These are phyloP conservation scores for Oceanodroma tethys DNA, from an alignment of 2,113 vertebrate species.

Conservation along the genomic window DNA sequence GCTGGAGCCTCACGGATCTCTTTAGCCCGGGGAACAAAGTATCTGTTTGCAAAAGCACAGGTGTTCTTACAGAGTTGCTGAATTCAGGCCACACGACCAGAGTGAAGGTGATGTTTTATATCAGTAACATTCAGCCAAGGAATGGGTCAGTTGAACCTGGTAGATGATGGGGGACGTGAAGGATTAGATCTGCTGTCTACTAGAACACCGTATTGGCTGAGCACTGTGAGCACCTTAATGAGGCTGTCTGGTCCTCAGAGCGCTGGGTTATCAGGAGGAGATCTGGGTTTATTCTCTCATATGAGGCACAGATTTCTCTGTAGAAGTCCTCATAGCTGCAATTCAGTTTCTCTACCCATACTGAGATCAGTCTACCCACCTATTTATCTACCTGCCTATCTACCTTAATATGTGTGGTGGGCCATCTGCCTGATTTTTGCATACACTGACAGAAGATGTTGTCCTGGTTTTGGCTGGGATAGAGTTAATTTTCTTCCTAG, in stretches of 20 bases:
- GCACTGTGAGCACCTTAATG: rapidly evolving
- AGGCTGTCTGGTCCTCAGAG: background rate
- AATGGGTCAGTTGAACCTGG: background rate
- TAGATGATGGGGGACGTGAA: background rate
- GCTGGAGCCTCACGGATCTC: background rate
- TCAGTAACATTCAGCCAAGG: background rate
- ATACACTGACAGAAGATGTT: background rate
- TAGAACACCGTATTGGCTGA: background rate
- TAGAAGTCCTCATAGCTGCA: background rate
- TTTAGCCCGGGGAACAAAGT: background rate
- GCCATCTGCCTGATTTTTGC: background rate
- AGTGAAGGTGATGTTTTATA: background rate
- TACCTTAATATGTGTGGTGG: background rate
- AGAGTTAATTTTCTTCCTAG: background rate
- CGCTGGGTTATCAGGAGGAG: background rate
- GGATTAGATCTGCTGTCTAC: background rate
- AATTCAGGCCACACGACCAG: background rate
- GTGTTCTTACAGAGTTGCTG: background rate
- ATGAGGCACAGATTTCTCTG: background rate
- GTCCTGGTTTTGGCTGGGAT: background rate
- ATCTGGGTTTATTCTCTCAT: background rate
- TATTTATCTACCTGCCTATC: background rate
- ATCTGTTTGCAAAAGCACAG: background rate
- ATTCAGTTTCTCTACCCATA: background rate
- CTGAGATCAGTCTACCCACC: background rate